Base-by-base conservation (phyloP, 1,140 invertebrate species). In the Drosophila kikkawai region DNA sequence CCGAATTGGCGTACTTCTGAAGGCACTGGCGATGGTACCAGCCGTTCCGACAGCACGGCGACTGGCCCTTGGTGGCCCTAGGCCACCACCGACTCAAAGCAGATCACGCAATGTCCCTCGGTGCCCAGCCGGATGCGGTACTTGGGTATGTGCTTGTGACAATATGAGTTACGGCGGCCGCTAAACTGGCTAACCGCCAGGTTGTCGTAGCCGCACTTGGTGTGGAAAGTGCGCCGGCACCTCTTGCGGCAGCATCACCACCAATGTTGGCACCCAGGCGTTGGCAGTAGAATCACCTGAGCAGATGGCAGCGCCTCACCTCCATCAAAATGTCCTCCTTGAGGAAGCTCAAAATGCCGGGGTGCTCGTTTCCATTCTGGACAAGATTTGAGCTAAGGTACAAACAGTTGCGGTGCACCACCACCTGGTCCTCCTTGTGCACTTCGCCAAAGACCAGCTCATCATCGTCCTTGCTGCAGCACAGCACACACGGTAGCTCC, bases 1-100 rank as follows among this genome's bases (percentile, higher is more conserved):
- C 44, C 1, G 80, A 70, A 22, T 83, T 66, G 17, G 83, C 83
- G 22, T 86, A 86, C 0, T 0, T 9, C 37, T 86, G 83, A 7
- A 88, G 41, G 37, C 83, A 86, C 2, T 6, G 8, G 7, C 58
- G 67, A 45, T 87, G 83, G 12, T 74, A 88, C 83, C 83, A 87
- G 17, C 83, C 83, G 6, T 74, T 82, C 0, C 22, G 61, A 32
- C 83, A 87, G 65, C 83, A 87, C 2, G 55, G 69, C 1, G 69
- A 69, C 4, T 51, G 19, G 0, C 36, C 13, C 0, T 83, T 26
- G 48, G 4, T 29, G 1, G 0, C 36, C 13, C 0, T 0, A 0
- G 0, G 12, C 11, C 0, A 70, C 2, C 22, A 86, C 15, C 0
- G 0, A 8, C 0, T 88, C 80, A 7, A 69, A 26, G 39, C 83